A percentile compares a stretch with the other conserved stretches of the same genome.
phyloP scores from a whole-genome alignment of 2,888 invertebrate genomes.

The Morpho helenor region DNA sequence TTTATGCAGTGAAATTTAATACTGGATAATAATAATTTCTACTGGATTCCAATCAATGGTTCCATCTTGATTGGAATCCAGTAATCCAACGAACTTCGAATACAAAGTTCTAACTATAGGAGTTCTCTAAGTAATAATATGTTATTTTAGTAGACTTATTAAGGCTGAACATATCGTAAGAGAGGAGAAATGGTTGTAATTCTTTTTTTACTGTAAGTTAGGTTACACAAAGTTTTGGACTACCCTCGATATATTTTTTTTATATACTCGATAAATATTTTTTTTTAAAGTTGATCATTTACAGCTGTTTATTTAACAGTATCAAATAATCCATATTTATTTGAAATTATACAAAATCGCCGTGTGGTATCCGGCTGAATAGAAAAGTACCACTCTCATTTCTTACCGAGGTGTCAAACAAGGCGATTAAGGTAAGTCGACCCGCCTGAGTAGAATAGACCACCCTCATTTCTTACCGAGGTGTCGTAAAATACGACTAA shows the following conservation, averaged over 20 bases:
- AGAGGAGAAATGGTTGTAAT: constrained; percentile 39
- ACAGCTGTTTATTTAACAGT: neutral
- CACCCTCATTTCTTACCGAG: too few species aligned
- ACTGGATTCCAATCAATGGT: neutral
- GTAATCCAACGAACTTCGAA: neutral
- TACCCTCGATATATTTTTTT: neutral
- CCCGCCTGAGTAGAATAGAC: too few species aligned
- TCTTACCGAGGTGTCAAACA: too few species aligned
- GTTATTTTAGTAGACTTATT: constrained; percentile 26
- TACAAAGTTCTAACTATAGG: neutral
- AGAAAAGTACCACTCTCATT: too few species aligned
- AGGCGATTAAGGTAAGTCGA: too few species aligned
- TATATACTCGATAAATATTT: neutral
- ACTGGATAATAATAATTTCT: neutral
- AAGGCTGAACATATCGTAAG: constrained; percentile 48
- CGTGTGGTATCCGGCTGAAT: too few species aligned
- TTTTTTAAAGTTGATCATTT: neutral
- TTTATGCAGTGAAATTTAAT: neutral
- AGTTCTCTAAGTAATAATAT: neutral
- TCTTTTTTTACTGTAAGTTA: constrained; percentile 15
- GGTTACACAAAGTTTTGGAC: constrained; percentile 20
- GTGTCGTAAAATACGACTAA: too few species aligned
- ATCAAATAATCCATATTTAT: neutral
- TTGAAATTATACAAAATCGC: neutral
- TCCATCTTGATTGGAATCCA: neutral